Evolutionary conservation across 2,113 vertebrate species (phyloP).

Genomic region (Apeltes quadracus): DNA sequence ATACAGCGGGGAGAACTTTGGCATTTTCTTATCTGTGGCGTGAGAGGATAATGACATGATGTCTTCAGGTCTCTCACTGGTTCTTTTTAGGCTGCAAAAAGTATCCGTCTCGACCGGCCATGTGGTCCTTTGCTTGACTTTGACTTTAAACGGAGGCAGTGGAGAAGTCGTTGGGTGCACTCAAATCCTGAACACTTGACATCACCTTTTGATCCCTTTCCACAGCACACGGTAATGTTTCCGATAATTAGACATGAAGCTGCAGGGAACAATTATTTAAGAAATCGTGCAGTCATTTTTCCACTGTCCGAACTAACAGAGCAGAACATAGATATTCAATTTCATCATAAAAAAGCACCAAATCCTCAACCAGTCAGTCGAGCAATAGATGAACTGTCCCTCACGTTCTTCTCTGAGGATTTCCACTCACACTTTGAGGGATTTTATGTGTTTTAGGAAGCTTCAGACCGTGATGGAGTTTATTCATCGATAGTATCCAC

Average conservation of each 20-base stretch:
- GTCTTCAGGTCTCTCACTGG: slow-evolving; percentile 29
- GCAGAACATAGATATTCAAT: not conserved
- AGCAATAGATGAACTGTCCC: not conserved
- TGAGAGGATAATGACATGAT: slow-evolving; percentile 45
- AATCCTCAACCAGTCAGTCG: not conserved
- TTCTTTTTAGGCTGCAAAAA: slow-evolving; percentile 28
- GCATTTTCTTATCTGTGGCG: slow-evolving; percentile 48
- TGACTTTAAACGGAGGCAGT: not conserved
- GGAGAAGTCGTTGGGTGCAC: not conserved
- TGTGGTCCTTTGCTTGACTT: not conserved
- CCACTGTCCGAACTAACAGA: not conserved
- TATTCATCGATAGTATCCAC: not conserved
- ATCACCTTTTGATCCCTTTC: not conserved
- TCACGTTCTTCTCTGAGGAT: not conserved
- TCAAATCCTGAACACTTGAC: not conserved
- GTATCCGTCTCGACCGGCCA: not conserved
- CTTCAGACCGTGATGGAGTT: not conserved
- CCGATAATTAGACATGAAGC: not conserved
- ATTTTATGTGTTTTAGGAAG: not conserved
- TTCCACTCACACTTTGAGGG: not conserved
- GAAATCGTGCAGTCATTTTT: not conserved
- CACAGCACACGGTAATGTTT: not conserved
- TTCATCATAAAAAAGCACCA: not conserved
- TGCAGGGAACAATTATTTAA: not conserved
- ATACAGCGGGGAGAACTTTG: slow-evolving; percentile 43